phyloP scores from a whole-genome alignment of 2,797 vertebrate species.

The Vireo griseus region DNA sequence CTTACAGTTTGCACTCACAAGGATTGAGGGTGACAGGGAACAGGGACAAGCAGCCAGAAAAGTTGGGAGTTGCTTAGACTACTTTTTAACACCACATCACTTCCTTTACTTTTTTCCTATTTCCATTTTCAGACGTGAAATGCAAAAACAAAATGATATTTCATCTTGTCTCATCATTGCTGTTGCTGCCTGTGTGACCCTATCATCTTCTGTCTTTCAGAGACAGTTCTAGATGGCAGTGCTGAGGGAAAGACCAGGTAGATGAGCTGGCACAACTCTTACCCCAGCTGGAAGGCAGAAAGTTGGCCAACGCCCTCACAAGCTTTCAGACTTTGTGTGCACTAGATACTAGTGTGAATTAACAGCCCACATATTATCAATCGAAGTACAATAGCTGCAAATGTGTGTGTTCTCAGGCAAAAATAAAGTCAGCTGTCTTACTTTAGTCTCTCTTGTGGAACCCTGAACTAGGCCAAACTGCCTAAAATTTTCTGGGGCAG shows the following conservation, averaged over 20 bases:
- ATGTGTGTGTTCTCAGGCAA: fast-evolving
- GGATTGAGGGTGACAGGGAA: not conserved
- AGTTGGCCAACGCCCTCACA: not conserved
- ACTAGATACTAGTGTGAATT: not conserved
- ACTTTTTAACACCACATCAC: not conserved
- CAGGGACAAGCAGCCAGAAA: not conserved
- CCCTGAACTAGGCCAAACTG: not conserved
- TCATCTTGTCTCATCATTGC: not conserved
- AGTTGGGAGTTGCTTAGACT: not conserved
- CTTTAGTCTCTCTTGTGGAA: not conserved
- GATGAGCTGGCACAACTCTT: not conserved
- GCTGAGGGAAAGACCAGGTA: not conserved
- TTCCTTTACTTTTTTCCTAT: not conserved
- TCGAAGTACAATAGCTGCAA: not conserved
- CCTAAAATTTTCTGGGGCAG: not conserved
- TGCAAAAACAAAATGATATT: not conserved
- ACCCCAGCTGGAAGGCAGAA: not conserved
- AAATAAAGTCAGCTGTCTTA: not conserved
- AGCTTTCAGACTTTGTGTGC: not conserved
- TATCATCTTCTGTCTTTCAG: not conserved
- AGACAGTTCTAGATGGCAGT: not conserved
- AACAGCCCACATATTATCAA: not conserved
- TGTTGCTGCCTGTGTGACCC: fast-evolving
- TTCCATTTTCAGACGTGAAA: not conserved
- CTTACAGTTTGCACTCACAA: not conserved